Conservation (phyloP, 2,113 vertebrate species). For the Dasyprocta punctata region DNA sequence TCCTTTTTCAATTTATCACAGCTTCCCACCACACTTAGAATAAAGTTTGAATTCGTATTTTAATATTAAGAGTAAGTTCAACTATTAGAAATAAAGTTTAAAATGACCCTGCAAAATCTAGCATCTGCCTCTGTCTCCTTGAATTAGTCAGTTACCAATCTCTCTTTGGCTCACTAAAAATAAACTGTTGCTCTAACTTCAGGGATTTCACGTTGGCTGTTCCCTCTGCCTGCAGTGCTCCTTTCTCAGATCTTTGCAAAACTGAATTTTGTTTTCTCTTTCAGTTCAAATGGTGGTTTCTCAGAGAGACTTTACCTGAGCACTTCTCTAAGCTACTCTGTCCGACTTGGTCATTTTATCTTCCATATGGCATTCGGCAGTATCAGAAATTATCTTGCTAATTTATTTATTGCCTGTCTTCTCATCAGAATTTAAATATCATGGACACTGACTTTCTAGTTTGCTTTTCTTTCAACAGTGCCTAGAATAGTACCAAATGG, state of each 20-base stretch:
- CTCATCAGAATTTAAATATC: neutral
- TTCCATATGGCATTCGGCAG: neutral
- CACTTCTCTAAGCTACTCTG: neutral
- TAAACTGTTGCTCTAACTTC: neutral
- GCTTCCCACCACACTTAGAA: neutral
- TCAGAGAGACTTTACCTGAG: neutral
- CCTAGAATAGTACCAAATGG: neutral
- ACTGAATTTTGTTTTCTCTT: slow-evolving; percentile 4
- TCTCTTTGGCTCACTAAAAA: neutral
- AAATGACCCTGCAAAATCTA: neutral
- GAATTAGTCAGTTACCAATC: neutral
- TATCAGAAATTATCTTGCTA: neutral
- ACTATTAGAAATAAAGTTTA: slow-evolving; percentile 16
- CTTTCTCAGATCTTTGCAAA: neutral
- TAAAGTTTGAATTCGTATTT: slow-evolving; percentile 13
- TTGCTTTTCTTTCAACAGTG: neutral
- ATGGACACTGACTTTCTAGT: too few relatives aligned
- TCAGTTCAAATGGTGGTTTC: neutral
- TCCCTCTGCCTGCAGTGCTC: neutral
- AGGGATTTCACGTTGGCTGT: neutral
- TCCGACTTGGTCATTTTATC: neutral
- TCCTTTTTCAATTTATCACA: neutral
- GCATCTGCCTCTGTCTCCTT: neutral
- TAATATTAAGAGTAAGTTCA: neutral
- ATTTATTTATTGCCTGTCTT: neutral